phyloP scores from a whole-genome alignment of 2,888 invertebrate species.

The Nasonia oneida region DNA sequence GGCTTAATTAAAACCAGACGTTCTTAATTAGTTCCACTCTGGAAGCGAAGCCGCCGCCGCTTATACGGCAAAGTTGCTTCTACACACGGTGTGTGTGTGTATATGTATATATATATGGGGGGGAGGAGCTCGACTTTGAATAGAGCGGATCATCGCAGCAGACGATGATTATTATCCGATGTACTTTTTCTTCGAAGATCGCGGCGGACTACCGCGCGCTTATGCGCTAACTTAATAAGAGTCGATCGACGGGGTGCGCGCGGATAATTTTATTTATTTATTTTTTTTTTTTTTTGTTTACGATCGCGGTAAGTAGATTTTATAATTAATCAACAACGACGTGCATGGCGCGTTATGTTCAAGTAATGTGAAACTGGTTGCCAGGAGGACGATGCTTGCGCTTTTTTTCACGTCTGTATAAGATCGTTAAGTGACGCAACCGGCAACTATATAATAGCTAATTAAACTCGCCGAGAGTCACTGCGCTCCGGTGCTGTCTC shows the following conservation, averaged over 20 bases:
- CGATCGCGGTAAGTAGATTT: slow-evolving; percentile 47
- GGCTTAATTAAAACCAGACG: slow-evolving; percentile 73
- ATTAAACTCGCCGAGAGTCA: slow-evolving; percentile 27
- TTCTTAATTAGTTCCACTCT: slow-evolving; percentile 61
- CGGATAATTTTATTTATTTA: background rate
- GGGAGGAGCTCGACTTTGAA: slow-evolving; percentile 27
- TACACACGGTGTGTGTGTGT: slow-evolving; percentile 5
- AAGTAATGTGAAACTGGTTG: slow-evolving; percentile 37
- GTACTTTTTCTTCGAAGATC: slow-evolving; percentile 22
- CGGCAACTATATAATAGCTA: background rate
- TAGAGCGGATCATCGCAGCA: slow-evolving; percentile 31
- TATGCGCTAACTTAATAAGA: slow-evolving; percentile 36
- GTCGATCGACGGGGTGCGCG: slow-evolving; percentile 7
- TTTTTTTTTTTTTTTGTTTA: slow-evolving; percentile 20
- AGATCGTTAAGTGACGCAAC: slow-evolving; percentile 46
- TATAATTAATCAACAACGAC: slow-evolving; percentile 59
- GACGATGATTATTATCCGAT: slow-evolving; percentile 43
- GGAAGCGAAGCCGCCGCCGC: slow-evolving; percentile 22
- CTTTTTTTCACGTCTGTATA: background rate
- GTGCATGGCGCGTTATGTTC: slow-evolving; percentile 36
- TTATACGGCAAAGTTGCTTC: slow-evolving; percentile 23
- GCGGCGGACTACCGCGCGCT: background rate
- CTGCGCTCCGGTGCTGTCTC: slow-evolving; percentile 12
- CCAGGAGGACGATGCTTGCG: background rate
- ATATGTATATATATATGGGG: background rate